Evolutionary conservation across 2,888 invertebrate species (phyloP).

Genomic region (Rambutsinella grinnellia): DNA sequence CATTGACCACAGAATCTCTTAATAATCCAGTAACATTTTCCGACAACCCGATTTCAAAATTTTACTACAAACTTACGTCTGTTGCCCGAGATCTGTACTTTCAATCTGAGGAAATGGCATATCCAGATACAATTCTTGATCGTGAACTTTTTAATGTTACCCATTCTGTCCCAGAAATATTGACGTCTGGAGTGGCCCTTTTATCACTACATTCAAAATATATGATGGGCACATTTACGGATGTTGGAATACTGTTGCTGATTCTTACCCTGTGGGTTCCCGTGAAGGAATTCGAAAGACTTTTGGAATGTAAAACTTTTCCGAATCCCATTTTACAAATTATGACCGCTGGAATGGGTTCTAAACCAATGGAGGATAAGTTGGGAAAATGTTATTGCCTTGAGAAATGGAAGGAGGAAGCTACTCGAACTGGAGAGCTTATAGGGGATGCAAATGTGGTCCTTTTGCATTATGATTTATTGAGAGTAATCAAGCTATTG

Average conservation of each 20-base stretch:
- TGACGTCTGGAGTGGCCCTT: background rate
- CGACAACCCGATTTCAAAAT: background rate
- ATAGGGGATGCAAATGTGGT: background rate
- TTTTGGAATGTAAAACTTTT: background rate
- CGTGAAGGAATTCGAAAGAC: constrained; percentile 10
- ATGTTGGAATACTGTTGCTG: constrained; percentile 12
- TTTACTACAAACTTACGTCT: constrained; percentile 9
- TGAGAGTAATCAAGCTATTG: constrained; percentile 18
- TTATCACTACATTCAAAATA: constrained; percentile 8
- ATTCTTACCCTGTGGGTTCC: constrained; percentile 25
- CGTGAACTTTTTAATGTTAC: background rate
- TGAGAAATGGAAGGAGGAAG: background rate
- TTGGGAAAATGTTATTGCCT: background rate
- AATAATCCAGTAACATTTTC: background rate
- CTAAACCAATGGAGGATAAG: too few relatives aligned
- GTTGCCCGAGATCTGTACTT: constrained; percentile 29
- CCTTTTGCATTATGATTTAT: constrained; percentile 3
- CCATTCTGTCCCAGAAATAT: constrained; percentile 3
- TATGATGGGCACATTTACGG: constrained; percentile 27
- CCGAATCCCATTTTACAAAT: too few relatives aligned
- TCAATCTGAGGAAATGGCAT: background rate
- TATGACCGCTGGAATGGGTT: background rate
- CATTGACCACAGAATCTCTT: background rate
- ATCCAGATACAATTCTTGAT: background rate
- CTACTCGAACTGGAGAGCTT: background rate